Base-by-base conservation (phyloP, 92 coral and sea anemone genomes). In the Ricordea florida region DNA sequence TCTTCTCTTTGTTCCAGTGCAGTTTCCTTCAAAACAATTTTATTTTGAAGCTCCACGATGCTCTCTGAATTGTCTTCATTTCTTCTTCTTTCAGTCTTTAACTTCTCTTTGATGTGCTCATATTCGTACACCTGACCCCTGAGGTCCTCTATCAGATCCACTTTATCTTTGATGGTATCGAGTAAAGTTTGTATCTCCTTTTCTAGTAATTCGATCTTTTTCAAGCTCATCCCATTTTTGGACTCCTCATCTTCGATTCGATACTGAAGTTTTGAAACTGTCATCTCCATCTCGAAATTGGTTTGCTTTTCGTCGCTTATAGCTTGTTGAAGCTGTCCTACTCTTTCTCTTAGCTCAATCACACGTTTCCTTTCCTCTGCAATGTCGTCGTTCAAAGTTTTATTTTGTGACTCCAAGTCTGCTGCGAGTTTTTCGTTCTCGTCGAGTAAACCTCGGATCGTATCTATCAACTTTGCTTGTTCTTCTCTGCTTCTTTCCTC, bases 351-450 rank as follows among this genome's bases (percentile, higher is more conserved):
- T 51, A 88, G 56, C 25, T 82, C 89, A 48, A 74, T 36, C 20
- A 93, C 85, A 18, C 83, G 76, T 27, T 75, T 72, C 26, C 63
- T 85, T 69, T 86, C 87, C 33, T 70, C 90, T 9, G 84, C 18
- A 13, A 94, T 66, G 20, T 82, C 89, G 30, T 87, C 81, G 24
- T 72, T 76, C 66, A 93, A 63, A 32, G 78, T 38, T 35, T 74
- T 74, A 67, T 92, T 83, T 65, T 67, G 94, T 11, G 82, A 65
- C 68, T 92, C 85, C 38, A 86, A 87, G 25, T 89, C 77, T 27
- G 83, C 81, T 6, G 74, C 94, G 36, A 85, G 80, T 66, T 92
- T 79, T 82, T 89, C 91, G 66, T 83, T 92, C 50, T 85, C 97
- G 62, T 89, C 97, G 33, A 91, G 61, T 41, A 91, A 79, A 6